Conservation (phyloP, 2,113 vertebrate genomes). For the Thunnus maccoyii region DNA sequence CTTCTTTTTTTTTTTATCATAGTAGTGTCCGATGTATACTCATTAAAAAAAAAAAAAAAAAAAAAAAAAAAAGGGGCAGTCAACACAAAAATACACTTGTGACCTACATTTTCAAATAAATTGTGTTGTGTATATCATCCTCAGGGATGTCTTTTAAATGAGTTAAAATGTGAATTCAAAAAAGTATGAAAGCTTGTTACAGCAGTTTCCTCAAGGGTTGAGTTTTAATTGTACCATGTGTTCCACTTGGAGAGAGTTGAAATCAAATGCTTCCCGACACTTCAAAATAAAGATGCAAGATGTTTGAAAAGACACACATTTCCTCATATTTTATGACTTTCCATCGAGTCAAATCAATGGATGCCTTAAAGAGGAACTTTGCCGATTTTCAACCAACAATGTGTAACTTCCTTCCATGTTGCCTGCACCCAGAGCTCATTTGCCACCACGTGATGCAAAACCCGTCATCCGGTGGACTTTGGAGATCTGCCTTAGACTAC, state of each 20-base stretch:
- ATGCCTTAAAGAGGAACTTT: not conserved
- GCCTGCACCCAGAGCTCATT: no score
- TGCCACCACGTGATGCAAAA: no score
- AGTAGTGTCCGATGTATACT: slow-evolving; percentile 3
- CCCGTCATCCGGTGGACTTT: no score
- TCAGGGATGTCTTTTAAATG: slow-evolving; percentile 3
- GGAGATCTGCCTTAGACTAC: no score
- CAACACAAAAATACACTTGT: not conserved
- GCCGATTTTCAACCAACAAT: no score
- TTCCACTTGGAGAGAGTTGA: not conserved
- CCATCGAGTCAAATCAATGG: not conserved
- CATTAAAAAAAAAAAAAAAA: not conserved
- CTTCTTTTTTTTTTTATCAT: slow-evolving; percentile 2
- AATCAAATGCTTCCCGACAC: not conserved
- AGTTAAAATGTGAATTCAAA: not conserved
- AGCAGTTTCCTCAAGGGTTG: slow-evolving; percentile 1
- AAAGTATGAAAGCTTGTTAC: not conserved
- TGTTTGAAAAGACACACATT: not conserved
- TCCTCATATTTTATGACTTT: not conserved
- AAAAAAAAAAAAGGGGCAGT: not conserved
- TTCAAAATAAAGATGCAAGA: not conserved
- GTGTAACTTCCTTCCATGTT: no score
- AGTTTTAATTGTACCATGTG: not conserved
- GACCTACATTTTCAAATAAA: not conserved
- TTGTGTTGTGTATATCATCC: not conserved